These are phyloP conservation scores for Petrolisthes cinctipes DNA, from an alignment of 2,888 invertebrate genomes.

Conservation along the genomic window DNA sequence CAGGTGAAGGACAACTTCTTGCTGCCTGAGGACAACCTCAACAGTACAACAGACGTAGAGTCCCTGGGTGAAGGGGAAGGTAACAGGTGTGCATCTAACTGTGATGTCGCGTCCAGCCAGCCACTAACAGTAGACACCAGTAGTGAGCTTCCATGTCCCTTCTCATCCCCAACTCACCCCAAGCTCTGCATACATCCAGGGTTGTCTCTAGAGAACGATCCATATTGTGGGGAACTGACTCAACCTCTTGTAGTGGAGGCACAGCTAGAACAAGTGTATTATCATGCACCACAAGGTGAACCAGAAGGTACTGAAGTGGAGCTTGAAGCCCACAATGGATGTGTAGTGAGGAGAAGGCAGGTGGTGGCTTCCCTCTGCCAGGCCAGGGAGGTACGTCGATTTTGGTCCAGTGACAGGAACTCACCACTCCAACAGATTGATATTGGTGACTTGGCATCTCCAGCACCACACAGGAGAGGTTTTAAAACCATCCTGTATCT, in stretches of 20 bases:
- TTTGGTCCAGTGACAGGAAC: slow-evolving; percentile 44
- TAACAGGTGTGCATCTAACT: slow-evolving; percentile 65
- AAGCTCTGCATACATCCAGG: slow-evolving; percentile 56
- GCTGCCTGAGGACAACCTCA: slow-evolving; percentile 57
- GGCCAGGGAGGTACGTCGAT: slow-evolving; percentile 53
- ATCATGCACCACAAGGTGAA: slow-evolving; percentile 48
- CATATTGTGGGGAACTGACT: slow-evolving; percentile 53
- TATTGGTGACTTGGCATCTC: slow-evolving; percentile 36
- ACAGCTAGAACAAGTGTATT: slow-evolving; percentile 53
- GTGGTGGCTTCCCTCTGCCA: slow-evolving; percentile 51
- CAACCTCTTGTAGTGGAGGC: slow-evolving; percentile 54
- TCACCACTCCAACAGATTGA: slow-evolving; percentile 51
- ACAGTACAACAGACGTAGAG: slow-evolving; percentile 62
- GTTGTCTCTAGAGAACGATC: slow-evolving; percentile 55
- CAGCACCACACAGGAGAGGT: slow-evolving; percentile 23
- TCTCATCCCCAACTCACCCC: slow-evolving; percentile 46
- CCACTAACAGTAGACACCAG: slow-evolving; percentile 60
- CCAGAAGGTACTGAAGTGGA: slow-evolving; percentile 46
- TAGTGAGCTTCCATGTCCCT: slow-evolving; percentile 49
- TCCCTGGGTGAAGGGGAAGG: slow-evolving; percentile 65
- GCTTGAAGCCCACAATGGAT: slow-evolving; percentile 44
- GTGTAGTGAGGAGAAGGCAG: slow-evolving; percentile 48
- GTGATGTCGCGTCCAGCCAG: slow-evolving; percentile 46
- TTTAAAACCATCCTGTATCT: slow-evolving; percentile 53
- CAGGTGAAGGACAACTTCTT: slow-evolving; percentile 63